These are phyloP conservation scores for Tetraodon nigroviridis DNA, from an alignment of 2,113 vertebrate genomes.

Conservation along the genomic window DNA sequence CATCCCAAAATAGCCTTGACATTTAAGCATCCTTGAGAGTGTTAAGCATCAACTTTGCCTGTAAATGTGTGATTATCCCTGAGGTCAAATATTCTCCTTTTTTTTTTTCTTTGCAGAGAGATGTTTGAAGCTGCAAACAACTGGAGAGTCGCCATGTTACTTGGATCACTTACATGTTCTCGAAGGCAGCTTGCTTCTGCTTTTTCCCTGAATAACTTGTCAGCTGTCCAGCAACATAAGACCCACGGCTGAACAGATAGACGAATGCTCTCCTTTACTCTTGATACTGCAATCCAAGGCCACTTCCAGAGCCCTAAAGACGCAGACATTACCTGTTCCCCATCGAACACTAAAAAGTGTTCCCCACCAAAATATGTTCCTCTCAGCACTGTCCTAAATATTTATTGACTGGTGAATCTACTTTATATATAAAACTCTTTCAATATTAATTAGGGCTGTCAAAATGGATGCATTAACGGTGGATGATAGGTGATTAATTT, in stretches of 20 bases:
- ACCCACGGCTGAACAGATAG: slow-evolving; percentile 46
- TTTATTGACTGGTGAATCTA: too few relatives aligned
- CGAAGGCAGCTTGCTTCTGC: slow-evolving; percentile 14
- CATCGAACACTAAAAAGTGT: too few relatives aligned
- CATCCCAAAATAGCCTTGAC: slow-evolving; percentile 22
- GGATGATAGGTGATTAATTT: too few relatives aligned
- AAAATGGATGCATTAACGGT: too few relatives aligned
- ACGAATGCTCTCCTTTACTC: slow-evolving; percentile 38
- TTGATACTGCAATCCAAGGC: slow-evolving; percentile 55
- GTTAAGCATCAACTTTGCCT: slow-evolving; percentile 9
- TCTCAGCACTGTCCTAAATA: too few relatives aligned
- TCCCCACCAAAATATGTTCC: too few relatives aligned
- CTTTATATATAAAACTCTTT: too few relatives aligned
- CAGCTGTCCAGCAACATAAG: slow-evolving; percentile 44
- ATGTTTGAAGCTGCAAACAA: slow-evolving; percentile 17
- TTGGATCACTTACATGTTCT: slow-evolving; percentile 28
- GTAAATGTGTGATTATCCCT: slow-evolving; percentile 13
- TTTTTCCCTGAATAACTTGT: slow-evolving; percentile 47
- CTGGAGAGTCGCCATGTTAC: slow-evolving; percentile 33
- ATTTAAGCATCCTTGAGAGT: slow-evolving; percentile 29
- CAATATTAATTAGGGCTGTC: too few relatives aligned
- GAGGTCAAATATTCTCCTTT: background rate
- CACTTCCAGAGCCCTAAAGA: slow-evolving; percentile 36
- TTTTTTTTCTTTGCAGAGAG: slow-evolving; percentile 12
- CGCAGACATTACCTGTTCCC: slow-evolving; percentile 58